phyloP scores from a whole-genome alignment of 2,113 vertebrate species.

The Scomber colias region DNA sequence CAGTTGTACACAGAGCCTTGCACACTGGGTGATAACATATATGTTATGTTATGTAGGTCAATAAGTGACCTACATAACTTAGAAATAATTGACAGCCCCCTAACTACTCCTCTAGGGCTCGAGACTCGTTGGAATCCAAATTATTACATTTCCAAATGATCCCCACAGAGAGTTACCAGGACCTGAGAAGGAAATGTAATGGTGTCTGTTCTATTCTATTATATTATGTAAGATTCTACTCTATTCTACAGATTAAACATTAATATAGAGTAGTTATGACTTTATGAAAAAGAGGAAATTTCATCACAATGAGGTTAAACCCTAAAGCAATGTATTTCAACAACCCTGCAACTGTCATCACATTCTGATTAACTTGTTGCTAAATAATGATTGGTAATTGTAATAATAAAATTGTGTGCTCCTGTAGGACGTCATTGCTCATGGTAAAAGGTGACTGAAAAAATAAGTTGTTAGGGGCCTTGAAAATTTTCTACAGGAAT shows the following conservation, averaged over 20 bases:
- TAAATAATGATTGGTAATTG: background rate
- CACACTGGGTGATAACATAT: constrained; percentile 38
- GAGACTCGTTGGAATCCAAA: constrained; percentile 37
- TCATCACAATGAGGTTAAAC: no score
- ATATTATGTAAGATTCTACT: no score
- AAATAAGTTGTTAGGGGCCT: no score
- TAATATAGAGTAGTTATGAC: no score
- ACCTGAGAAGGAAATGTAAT: background rate
- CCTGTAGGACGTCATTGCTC: no score
- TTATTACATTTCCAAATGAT: constrained; percentile 47
- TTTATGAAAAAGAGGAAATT: no score
- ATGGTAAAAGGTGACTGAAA: no score
- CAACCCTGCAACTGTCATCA: background rate
- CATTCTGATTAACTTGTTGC: constrained; percentile 5
- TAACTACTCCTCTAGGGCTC: background rate
- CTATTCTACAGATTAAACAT: no score
- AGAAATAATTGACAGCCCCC: constrained; percentile 30
- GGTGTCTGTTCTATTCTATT: background rate
- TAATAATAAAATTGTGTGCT: no score
- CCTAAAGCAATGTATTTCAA: background rate
- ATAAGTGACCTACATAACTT: constrained; percentile 55
- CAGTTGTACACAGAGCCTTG: constrained; percentile 37
- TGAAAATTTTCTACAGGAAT: no score
- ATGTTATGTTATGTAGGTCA: constrained; percentile 27
- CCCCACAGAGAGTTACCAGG: constrained; percentile 17